Evolutionary conservation across 2,797 vertebrate genomes (phyloP), one percentile per base, ranked within the genome.

Genomic region (Luscinia megarhynchos): DNA sequence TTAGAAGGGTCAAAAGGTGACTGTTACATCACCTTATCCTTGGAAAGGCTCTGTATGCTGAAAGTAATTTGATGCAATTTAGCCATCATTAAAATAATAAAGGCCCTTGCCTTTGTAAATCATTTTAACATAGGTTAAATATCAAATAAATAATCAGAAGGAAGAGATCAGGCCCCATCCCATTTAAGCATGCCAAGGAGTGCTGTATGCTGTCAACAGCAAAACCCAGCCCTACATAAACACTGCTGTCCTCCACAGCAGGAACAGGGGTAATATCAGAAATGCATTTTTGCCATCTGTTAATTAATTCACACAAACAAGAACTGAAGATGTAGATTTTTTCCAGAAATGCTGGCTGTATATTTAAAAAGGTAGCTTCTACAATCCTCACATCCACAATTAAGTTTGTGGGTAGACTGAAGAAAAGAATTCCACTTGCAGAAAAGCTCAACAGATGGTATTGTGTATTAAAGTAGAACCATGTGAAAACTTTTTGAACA

Each of bases 361-460:
- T 94, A 86, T 97, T 96, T 96, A 27, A 94, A 96, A 96, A 97
- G 88, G 93, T 97, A 97, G 96, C 96, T 95, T 96, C 97, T 96
- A 94, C 93, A 97, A 93, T 97, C 94, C 93, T 94, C 91, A 94
- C 92, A 97, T 95, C 96, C 91, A 84, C 96, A 98, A 97, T 97
- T 96, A 97, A 94, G 63, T 84, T 94, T 94, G 82, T 76, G 79
- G 24, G 53, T 62, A 92, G 73, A 69, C 14, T 9, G 58, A 89
- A 97, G 90, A 95, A 96, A 93, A 97, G 87, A 95, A 96, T 93
- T 97, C 96, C 96, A 96, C 97, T 97, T 97, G 96, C 91, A 96
- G 85, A 93, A 84, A 76, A 89, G 74, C 96, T 97, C 84, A 43
- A 92, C 97, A 98, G 97, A 98, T 98, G 97, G 96, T 55, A 97